A percentile compares a stretch with the other conserved stretches of the same genome.
Conservation (phyloP, 2,797 vertebrate genomes). For the Sibirionetta formosa region DNA sequence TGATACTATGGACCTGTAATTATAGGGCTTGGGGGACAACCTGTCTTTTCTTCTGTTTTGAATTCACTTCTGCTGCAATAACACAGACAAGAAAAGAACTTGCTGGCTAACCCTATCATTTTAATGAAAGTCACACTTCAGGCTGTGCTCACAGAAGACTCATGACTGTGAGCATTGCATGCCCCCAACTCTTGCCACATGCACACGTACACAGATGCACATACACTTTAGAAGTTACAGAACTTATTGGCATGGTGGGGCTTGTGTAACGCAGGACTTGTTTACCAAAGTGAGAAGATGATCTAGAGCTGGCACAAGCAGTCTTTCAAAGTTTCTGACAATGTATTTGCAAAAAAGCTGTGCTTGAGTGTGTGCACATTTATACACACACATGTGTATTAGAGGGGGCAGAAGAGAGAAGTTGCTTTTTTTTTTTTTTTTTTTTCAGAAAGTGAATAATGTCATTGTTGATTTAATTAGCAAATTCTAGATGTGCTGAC, state of each 20-base stretch:
- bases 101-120: neutral
- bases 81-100: neutral
- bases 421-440: constrained; percentile 53
- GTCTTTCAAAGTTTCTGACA: neutral
- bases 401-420: neutral
- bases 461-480: constrained; percentile 88
- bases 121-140: neutral
- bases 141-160: neutral
- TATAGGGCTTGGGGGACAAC: neutral
- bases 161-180: neutral
- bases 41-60: neutral
- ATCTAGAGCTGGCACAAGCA: neutral
- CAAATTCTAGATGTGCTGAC: constrained; percentile 87
- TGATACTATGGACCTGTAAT: neutral
- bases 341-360: neutral
- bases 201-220: rapidly evolving
- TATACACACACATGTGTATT: neutral
- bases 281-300: neutral
- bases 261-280: neutral
- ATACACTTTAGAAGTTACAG: neutral
- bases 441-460: constrained; percentile 83
- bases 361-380: neutral
- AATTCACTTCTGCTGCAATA: constrained; percentile 5
- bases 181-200: neutral
- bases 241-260: neutral